A percentile compares a stretch with the other conserved stretches of the same genome.
Evolutionary conservation across 2,888 invertebrate species (phyloP).

Genomic region (Eulithis prunata): DNA sequence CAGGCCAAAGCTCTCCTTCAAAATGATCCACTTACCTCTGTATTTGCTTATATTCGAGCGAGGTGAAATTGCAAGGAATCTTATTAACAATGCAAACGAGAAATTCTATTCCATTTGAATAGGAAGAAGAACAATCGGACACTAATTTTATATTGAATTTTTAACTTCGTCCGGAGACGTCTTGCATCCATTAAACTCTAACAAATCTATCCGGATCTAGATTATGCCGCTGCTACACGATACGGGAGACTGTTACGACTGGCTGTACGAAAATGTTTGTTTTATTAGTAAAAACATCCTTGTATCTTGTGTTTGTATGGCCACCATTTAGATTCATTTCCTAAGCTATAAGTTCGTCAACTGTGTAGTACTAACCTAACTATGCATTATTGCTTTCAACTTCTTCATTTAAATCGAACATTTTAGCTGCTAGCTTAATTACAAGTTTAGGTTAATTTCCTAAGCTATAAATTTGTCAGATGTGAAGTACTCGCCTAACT

Average conservation of each 20-base stretch:
- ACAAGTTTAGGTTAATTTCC: too few species aligned
- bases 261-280: too few species aligned
- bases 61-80: conserved; percentile 1
- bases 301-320: too few species aligned
- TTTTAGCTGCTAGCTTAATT: conserved; percentile 59
- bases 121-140: conserved; percentile 35
- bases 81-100: conserved; percentile 14
- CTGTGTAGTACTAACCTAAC: conserved; percentile 8
- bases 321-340: not conserved
- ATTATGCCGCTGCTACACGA: conserved; percentile 10
- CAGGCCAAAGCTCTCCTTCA: too few species aligned
- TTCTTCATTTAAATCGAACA: conserved; percentile 58
- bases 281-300: too few species aligned
- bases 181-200: conserved; percentile 42
- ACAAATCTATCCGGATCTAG: conserved; percentile 38
- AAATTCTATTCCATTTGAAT: conserved; percentile 24
- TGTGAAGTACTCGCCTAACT: conserved; percentile 7
- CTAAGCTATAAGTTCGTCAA: not conserved
- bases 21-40: too few species aligned
- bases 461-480: not conserved
- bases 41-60: too few species aligned
- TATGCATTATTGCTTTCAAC: conserved; percentile 46
- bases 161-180: conserved; percentile 36
- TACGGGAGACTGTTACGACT: not conserved
- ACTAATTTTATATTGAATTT: conserved; percentile 45